Percentiles rank a stretch among this genome's conserved stretches.
Conservation (phyloP, 2,888 invertebrate species). For the Geotrupes spiniger region DNA sequence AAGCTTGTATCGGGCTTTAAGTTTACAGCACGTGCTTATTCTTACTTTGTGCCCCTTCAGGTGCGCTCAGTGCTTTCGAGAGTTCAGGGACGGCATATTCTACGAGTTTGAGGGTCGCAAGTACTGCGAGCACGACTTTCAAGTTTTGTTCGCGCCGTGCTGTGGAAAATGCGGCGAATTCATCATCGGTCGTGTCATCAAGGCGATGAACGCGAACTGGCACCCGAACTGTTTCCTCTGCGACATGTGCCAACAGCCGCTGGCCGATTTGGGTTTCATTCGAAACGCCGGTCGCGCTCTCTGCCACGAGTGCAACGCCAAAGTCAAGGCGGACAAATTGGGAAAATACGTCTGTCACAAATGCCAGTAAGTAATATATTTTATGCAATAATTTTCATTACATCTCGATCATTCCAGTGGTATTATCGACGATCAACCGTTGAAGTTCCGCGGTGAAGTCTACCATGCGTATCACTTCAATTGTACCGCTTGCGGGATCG, state of each 20-base stretch:
- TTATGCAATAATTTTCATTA: background rate
- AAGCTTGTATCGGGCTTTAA: no score
- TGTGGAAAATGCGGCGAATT: constrained; percentile 82
- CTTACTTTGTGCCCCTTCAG: constrained; percentile 57
- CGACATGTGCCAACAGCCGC: constrained; percentile 84
- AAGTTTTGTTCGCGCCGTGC: constrained; percentile 84
- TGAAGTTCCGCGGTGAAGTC: constrained; percentile 91
- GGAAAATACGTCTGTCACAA: constrained; percentile 98
- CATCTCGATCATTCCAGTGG: no score
- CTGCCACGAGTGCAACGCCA: constrained; percentile 96
- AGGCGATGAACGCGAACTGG: constrained; percentile 99
- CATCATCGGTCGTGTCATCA: constrained; percentile 97
- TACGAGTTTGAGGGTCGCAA: constrained; percentile 99
- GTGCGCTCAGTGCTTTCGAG: constrained; percentile 98
- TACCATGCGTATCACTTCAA: constrained; percentile 99
- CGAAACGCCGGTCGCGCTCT: constrained; percentile 83
- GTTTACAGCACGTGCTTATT: no score
- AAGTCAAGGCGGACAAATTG: constrained; percentile 89
- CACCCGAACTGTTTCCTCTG: constrained; percentile 98
- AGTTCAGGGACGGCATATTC: constrained; percentile 95
- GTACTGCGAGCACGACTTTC: constrained; percentile 99
- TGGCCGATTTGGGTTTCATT: constrained; percentile 97
- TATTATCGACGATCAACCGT: constrained; percentile 85
- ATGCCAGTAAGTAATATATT: constrained; percentile 79
- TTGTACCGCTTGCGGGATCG: constrained; percentile 87